Evolutionary conservation across 2,888 invertebrate genomes (phyloP), one percentile per base, ranked within the genome.

Genomic region (Tinea pellionella): DNA sequence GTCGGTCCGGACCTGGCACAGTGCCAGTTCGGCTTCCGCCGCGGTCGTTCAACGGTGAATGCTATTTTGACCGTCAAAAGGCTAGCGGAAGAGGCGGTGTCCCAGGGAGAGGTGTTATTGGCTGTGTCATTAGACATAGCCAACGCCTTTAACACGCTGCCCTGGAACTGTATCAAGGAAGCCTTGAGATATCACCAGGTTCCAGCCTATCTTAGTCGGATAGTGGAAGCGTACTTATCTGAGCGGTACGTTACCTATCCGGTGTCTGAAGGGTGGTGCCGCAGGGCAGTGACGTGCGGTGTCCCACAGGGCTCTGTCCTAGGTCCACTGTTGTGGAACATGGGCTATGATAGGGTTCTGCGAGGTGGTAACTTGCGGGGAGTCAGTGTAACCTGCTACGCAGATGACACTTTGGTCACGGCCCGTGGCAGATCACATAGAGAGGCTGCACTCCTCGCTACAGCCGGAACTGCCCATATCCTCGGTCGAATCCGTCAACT

Each of bases 81-180:
- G 4, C 37, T 32, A 9, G 24, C 12, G 32, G 24, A 41, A 11
- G 12, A 59, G 42, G 42, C 43, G 19, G 24, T 59, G 3, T 42
- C 43, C 11, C 53, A 12, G 16, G 65, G 65, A 0, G 63, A 61
- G 12, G 63, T 62, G n/a, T 59, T 63, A 3, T 11, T 67, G 58
- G 66, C 64, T 15, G 62, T 66, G 2, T 64, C 64, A 0, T 12
- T 67, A 0, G 67, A 67, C 18, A 67, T 67, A 4, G 61, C 62
- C 42, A 67, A 68, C 32, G 65, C 66, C 0, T 69, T 67, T 13
- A 67, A 67, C 16, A 57, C 63, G 12, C 51, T 69, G 4, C 68
- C 67, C 42, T 66, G 64, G 62, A 11, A n/a, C 0, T 47, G 61
- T 2, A 67, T 71, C 1, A 24, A n/a, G 59, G 64, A 63, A 55